phyloP scores from a whole-genome alignment of 2,888 invertebrate species.

The Parnassius smintheus region DNA sequence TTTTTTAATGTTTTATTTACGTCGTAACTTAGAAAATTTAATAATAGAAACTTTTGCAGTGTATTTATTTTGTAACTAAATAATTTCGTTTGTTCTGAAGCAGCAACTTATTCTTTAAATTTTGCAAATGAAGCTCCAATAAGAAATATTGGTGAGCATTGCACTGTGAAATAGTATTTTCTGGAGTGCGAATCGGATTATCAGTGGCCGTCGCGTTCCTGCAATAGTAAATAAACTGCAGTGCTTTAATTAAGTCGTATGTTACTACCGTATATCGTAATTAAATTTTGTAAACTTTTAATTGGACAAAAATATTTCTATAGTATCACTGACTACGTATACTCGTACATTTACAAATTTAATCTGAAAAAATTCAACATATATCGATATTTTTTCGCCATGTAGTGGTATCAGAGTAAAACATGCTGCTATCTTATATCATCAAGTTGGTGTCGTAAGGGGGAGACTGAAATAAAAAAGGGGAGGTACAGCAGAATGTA shows the following conservation, averaged over 20 bases:
- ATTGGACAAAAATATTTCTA: background rate
- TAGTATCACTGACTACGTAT: background rate
- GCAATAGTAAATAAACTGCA: background rate
- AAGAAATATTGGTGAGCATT: conserved; percentile 18
- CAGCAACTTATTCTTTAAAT: conserved; percentile 12
- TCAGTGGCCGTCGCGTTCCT: background rate
- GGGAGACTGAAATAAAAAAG: no score
- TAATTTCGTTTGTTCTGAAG: background rate
- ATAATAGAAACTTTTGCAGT: no score
- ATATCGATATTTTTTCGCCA: no score
- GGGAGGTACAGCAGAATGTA: no score
- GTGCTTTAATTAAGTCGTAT: background rate
- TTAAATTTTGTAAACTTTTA: background rate
- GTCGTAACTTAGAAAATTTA: no score
- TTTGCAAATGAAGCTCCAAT: conserved; percentile 7
- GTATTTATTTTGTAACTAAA: no score
- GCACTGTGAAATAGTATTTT: conserved; percentile 21
- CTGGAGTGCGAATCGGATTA: conserved; percentile 6
- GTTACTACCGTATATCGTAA: background rate
- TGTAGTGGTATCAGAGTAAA: no score
- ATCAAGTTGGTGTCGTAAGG: no score
- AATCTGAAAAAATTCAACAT: background rate
- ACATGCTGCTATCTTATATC: no score
- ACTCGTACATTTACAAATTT: background rate
- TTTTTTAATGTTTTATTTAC: no score